Evolutionary conservation across 1,140 invertebrate genomes (phyloP), one percentile per base, ranked within the genome.

Genomic region (Bathynomus jamesi): DNA sequence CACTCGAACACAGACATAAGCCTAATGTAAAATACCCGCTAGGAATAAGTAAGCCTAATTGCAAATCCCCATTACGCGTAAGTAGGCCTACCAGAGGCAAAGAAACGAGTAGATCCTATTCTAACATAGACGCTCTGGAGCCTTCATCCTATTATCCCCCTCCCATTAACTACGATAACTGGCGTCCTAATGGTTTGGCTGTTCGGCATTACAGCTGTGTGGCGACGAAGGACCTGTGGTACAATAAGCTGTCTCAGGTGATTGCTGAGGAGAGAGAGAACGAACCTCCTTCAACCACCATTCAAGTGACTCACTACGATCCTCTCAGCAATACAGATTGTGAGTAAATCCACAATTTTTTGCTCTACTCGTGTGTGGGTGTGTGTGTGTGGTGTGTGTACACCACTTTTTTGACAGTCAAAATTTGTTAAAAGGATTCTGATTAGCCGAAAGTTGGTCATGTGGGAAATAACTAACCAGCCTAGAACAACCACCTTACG

Each of bases 301-400:
- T 92, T 79, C 90, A 91, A 85, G 88, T 91, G 74, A 85, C 90
- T 61, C 91, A 89, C 81, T 88, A 90, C 82, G 90, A 91, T 82
- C 84, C 84, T 68, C 83, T 86, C 73, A 89, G 85, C 80, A 87
- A 87, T 72, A 90, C 89, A 75, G 90, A 92, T 88, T n/a, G n/a
- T n/a, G n/a, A n/a, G n/a, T n/a, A n/a, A n/a, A n/a, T n/a, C n/a
- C n/a, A n/a, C n/a, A n/a, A n/a, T n/a, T n/a, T n/a, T n/a, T n/a
- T n/a, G n/a, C n/a, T n/a, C n/a, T n/a, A n/a, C n/a, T n/a, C n/a
- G n/a, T n/a, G n/a, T n/a, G n/a, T n/a, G n/a, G n/a, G n/a, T n/a
- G n/a, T n/a, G n/a, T n/a, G n/a, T n/a, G n/a, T n/a, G n/a, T n/a
- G n/a, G n/a, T n/a, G n/a, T n/a, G n/a, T n/a, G n/a, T n/a, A n/a